Evolutionary conservation across 2,888 invertebrate species (phyloP).

Genomic region (Parnassius smintheus): DNA sequence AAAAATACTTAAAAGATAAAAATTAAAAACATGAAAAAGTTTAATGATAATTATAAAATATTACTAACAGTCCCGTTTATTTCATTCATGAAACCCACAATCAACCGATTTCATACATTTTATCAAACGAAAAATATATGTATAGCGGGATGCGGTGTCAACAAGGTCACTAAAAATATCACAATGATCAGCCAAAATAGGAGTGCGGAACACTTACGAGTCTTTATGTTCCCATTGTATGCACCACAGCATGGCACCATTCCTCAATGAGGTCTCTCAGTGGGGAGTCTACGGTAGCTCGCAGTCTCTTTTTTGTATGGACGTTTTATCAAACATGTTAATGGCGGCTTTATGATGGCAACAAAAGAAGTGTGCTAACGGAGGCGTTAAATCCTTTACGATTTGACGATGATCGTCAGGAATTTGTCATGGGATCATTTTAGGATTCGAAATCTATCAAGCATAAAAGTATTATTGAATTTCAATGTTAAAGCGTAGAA

Average conservation of each 20-base stretch:
- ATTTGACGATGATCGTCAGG: slow-evolving; percentile 74
- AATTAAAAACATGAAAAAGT: neutral
- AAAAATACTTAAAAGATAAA: neutral
- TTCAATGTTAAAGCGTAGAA: slow-evolving; percentile 13
- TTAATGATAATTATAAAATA: slow-evolving; percentile 1
- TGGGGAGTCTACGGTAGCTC: slow-evolving; percentile 74
- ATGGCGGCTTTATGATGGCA: slow-evolving; percentile 77
- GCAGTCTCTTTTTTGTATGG: slow-evolving; percentile 72
- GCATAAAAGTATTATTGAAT: slow-evolving; percentile 40
- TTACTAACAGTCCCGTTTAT: neutral
- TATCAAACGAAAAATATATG: slow-evolving; percentile 22
- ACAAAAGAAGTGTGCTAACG: slow-evolving; percentile 80
- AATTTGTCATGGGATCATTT: slow-evolving; percentile 70
- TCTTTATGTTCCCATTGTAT: slow-evolving; percentile 53
- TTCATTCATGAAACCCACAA: too few relatives aligned
- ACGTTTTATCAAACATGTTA: slow-evolving; percentile 79
- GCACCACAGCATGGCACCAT: slow-evolving; percentile 67
- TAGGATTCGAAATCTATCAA: slow-evolving; percentile 48
- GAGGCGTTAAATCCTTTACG: slow-evolving; percentile 82
- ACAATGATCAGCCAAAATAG: slow-evolving; percentile 54
- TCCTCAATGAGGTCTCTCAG: slow-evolving; percentile 64
- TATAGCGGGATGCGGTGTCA: slow-evolving; percentile 43
- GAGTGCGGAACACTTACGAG: slow-evolving; percentile 49
- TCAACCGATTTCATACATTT: too few relatives aligned
- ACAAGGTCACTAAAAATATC: slow-evolving; percentile 47